Evolutionary conservation across 2,888 invertebrate species (phyloP), one percentile per base, ranked within the genome.

Genomic region (Clusia tigrina): DNA sequence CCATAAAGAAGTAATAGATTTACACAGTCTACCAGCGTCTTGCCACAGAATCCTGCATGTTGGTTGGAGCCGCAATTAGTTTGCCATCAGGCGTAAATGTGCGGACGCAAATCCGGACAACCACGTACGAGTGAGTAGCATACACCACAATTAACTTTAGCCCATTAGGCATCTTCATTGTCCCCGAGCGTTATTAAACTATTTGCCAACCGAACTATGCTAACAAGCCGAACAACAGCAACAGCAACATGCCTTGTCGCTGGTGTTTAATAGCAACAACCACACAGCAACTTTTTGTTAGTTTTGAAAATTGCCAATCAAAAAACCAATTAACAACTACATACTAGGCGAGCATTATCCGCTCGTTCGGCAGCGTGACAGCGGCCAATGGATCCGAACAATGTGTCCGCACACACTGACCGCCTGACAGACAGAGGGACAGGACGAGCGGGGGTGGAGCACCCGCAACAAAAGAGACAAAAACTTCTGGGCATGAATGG

Each of bases 271-370:
- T 20, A 24, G 38, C 18, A 26, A 55, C 25, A 56, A 9, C 20
- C n/a, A 24, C 24, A 38, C n/a, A 61, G n/a, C 42, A 42, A 37
- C 26, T 18, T 58, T 67, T 23, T 42, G 20, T 57, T 48, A 69
- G 62, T 71, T 74, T 74, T 70, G 69, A 73, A 79, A 75, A 75
- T 79, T 80, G 79, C 77, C 78, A 78, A 76, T 78, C 76, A 78
- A 80, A 77, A 73, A 76, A 77, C 74, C 77, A 78, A 73, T 78
- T 78, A 78, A 75, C 64, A 61, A 58, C 56, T 51, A 55, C 51
- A 32, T 26, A 58, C 51, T 12, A 48, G 58, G 46, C 48, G 58
- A 46, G 48, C 51, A 54, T 22, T 5, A 32, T 32, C 59, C 37
- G 23, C 59, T 17, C 20, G 52, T 12, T 5, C 25, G 32, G n/a